Evolutionary conservation across 2,888 invertebrate genomes (phyloP), one percentile per base, ranked within the genome.

Genomic region (Oligia latruncula): DNA sequence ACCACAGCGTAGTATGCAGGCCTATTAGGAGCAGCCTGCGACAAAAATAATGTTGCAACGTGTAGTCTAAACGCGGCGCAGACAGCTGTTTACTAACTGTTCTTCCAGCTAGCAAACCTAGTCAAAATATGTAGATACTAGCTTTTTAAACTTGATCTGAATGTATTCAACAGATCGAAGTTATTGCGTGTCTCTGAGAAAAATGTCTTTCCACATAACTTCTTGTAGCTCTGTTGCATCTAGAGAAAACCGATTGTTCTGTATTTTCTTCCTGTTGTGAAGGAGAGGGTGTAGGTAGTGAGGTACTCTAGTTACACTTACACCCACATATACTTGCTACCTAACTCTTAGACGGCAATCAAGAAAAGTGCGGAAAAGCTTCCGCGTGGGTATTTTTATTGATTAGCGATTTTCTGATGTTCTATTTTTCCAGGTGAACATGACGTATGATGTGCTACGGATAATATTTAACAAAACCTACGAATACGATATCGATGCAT

Each of bases 21-120:
- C 65, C 77, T 66, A 60, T 58, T 55, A 58, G 55, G 17, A 20
- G 83, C 60, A 20, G 43, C n/a, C 83, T 20, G n/a, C 43, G 49
- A 43, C 65, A 15, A 35, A 20, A 11, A 35, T 52, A 52, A 52
- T 83, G 66, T 77, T 20, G 52, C 83, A 77, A 65, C 43, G 9
- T 20, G 43, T 17, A 35, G 49, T 29, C 40, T 43, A 8, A 29
- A 15, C 29, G 81, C 23, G 23, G 17, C 72, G 13, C 29, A 17
- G 40, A 58, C 55, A 15, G 20, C 49, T 29, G 46, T 40, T 23
- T 23, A 23, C 23, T 35, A 5, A 23, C 35, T 43, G 58, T 29
- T 43, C 35, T 43, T 17, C 20, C 35, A 8, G 15, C 35, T 23
- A 55, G 35, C 55, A 46, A 35, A n/a, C 35, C 11, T 15, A 15